These are phyloP conservation scores for Trilocha varians DNA, from an alignment of 2,888 invertebrate genomes.

Conservation along the genomic window DNA sequence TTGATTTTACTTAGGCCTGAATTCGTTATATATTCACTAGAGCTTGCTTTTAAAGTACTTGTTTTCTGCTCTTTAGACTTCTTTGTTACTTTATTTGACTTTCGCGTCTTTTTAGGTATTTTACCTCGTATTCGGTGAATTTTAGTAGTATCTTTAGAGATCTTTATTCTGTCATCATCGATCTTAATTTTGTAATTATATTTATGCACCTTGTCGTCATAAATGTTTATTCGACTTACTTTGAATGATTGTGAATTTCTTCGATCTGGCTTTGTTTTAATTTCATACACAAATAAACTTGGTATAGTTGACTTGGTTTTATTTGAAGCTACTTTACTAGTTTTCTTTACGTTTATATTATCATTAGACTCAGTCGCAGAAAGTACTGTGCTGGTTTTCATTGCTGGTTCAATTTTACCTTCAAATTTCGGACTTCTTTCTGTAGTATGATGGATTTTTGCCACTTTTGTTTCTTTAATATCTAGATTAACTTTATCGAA, in stretches of 20 bases:
- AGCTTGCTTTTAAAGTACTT: slow-evolving; percentile 39
- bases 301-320: neutral
- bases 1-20: neutral
- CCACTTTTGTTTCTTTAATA: no score
- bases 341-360: neutral
- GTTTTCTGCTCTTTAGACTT: slow-evolving; percentile 24
- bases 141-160: neutral
- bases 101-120: neutral
- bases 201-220: neutral
- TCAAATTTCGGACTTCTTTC: no score
- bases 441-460: no score
- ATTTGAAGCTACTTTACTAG: neutral
- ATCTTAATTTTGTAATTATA: neutral
- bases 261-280: neutral
- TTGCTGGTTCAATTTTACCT: no score
- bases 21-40: slow-evolving; percentile 22
- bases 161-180: neutral
- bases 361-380: no score
- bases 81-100: neutral
- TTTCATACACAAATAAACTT: neutral
- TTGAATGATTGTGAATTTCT: neutral
- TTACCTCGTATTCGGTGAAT: neutral
- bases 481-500: no score
- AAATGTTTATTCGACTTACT: neutral
- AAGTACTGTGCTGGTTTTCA: no score